Evolutionary conservation across 1,140 invertebrate species (phyloP).

Genomic region (Rhynchophorus ferrugineus): DNA sequence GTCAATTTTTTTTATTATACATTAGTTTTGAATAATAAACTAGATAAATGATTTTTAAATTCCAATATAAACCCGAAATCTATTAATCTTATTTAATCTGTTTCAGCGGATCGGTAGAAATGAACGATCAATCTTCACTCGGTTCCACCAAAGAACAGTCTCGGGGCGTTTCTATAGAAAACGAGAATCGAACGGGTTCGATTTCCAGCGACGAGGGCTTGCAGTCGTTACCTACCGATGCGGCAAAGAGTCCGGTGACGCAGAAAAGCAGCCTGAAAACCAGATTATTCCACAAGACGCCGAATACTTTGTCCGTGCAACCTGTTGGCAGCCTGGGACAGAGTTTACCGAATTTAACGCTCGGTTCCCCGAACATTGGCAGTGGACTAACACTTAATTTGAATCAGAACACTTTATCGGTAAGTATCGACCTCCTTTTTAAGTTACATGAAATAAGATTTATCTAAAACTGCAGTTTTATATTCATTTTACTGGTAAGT

Average conservation of each 20-base stretch:
- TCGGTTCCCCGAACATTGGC: conserved; percentile 45
- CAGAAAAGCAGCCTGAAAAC: conserved; percentile 39
- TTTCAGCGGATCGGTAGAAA: conserved; percentile 63
- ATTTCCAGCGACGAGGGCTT: conserved; percentile 48
- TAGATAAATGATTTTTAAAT: no score
- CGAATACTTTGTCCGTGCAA: conserved; percentile 69
- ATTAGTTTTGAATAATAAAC: no score
- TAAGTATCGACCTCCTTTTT: no score
- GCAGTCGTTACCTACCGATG: conserved; percentile 34
- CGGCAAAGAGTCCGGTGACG: conserved; percentile 30
- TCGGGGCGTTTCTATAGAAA: conserved; percentile 45
- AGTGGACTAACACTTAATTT: conserved; percentile 41
- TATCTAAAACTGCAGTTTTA: no score
- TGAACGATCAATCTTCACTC: conserved; percentile 51
- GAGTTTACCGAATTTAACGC: conserved; percentile 62
- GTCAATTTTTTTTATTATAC: no score
- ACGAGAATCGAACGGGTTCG: conserved; percentile 46
- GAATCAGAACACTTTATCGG: conserved; percentile 47
- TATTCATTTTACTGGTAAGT: no score
- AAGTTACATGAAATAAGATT: no score
- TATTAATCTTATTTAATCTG: no score
- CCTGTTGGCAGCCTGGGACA: conserved; percentile 60
- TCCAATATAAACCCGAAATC: no score
- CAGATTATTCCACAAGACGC: conserved; percentile 45
- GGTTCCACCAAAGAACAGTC: conserved; percentile 38